These are phyloP conservation scores for Drosophila meridionalis DNA, from an alignment of 2,888 invertebrate species.

Conservation along the genomic window DNA sequence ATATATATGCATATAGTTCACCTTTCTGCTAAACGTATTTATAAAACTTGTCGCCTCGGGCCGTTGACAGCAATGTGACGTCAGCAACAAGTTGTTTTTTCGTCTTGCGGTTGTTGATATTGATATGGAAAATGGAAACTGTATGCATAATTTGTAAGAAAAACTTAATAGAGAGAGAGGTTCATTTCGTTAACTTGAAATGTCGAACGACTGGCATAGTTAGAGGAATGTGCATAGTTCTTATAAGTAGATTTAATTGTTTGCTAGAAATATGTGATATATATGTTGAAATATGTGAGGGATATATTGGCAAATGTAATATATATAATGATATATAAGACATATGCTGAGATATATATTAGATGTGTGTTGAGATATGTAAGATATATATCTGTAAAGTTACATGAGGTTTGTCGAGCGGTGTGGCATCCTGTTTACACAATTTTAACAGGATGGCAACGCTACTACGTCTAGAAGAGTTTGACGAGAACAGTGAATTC, in stretches of 20 bases:
- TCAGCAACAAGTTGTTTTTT: constrained; percentile 26
- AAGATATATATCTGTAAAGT: neutral
- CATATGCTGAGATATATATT: neutral
- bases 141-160: constrained; percentile 14
- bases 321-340: neutral
- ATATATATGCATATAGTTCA: constrained; percentile 46
- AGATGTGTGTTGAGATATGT: neutral
- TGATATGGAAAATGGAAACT: constrained; percentile 28
- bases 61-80: constrained; percentile 50
- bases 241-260: neutral
- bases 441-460: too few relatives aligned
- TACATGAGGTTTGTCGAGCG: too few relatives aligned
- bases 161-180: constrained; percentile 10
- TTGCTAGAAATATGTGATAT: neutral
- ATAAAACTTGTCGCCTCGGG: constrained; percentile 33
- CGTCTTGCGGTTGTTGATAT: constrained; percentile 16
- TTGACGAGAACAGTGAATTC: too few relatives aligned
- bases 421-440: too few relatives aligned
- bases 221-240: too few relatives aligned
- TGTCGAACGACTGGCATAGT: constrained; percentile 25
- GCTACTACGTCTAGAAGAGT: too few relatives aligned
- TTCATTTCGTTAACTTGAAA: constrained; percentile 37
- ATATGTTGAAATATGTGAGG: neutral
- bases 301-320: too few relatives aligned
- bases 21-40: constrained; percentile 39